Evolutionary conservation across 2,113 vertebrate species (phyloP).

Genomic region (Danio rerio): GRCz12tu NC_133182.1:26553001-26553500

Average conservation of each 20-base stretch:
- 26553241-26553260: conserved; percentile 93
- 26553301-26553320: conserved; percentile 5
- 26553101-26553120: too few species aligned
- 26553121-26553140: too few species aligned
- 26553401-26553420: conserved; percentile 91
- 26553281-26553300: conserved; percentile 55
- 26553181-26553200: background rate
- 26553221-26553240: conserved; percentile 92
- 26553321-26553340: background rate
- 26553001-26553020: too few species aligned
- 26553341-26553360: background rate
- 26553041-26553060: too few species aligned
- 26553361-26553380: conserved; percentile 6
- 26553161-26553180: background rate
- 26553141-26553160: background rate
- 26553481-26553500: conserved; percentile 84
- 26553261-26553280: conserved; percentile 91
- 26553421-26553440: conserved; percentile 88
- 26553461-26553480: conserved; percentile 91
- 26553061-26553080: too few species aligned
- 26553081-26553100: too few species aligned
- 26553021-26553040: too few species aligned
- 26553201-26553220: conserved; percentile 2
- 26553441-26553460: conserved; percentile 87
- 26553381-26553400: background rate